Evolutionary conservation across 2,888 invertebrate species (phyloP), one percentile per base, ranked within the genome.

Genomic region (Muscina levida): DNA sequence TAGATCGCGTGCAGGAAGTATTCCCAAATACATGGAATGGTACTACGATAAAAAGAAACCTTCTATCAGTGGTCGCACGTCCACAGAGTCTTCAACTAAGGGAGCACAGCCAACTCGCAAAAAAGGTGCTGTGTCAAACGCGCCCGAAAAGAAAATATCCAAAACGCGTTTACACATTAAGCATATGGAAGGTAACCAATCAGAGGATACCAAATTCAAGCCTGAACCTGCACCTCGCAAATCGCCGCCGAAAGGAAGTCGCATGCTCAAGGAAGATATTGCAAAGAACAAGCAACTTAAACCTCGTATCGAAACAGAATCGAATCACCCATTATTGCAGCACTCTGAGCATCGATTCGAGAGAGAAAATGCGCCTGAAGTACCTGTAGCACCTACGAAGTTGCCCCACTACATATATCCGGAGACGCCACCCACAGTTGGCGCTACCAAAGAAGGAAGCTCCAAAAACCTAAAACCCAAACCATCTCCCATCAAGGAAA

Each of bases 331-430:
- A 2, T 90, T 95, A 68, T 90, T 95, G 19, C 95, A 95, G 86
- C 95, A 96, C 89, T 95, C 95, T 0, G 95, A 95, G 87, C 94
- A 95, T 87, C 92, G 95, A 77, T 95, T 94, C 86, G 95, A 95
- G 87, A 93, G 92, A 73, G 92, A 93, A 72, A 88, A 89, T 73
- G 87, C 86, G 2, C 83, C 88, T 1, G 90, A 89, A 37, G 87
- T 90, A 8, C 88, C 90, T 17, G 59, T 92, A 42, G 92, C 93
- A 85, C 93, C 93, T 8, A 92, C 93, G 13, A 93, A 93, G 86
- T 92, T 93, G 84, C 93, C 93, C 48, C 93, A 93, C 88, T 93
- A 93, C 85, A 90, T 93, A 87, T 92, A 92, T 72, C 91, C 92
- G 10, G 92, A 93, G 84, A 91, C 92, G 1, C 92, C 92, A 62